A percentile compares a stretch with the other conserved stretches of the same genome.
These are phyloP conservation scores for Galerucella calmariensis DNA, from an alignment of 2,888 invertebrate genomes.

Conservation along the genomic window DNA sequence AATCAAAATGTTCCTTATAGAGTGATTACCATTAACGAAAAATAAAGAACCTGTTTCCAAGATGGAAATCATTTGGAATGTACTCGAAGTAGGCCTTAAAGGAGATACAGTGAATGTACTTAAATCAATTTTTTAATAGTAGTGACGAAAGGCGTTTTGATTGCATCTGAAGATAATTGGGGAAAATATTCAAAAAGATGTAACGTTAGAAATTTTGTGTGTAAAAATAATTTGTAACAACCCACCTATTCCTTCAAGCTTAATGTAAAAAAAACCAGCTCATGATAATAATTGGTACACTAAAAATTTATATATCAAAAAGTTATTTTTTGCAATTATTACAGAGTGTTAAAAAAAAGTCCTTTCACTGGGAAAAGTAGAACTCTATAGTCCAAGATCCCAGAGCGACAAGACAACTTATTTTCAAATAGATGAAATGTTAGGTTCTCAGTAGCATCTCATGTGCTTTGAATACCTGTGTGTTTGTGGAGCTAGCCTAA, in stretches of 20 bases:
- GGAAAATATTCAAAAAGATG: conserved; percentile 1
- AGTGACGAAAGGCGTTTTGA: neutral
- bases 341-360: too few relatives aligned
- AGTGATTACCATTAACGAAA: conserved; percentile 15
- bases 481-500: too few relatives aligned
- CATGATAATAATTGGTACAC: too few relatives aligned
- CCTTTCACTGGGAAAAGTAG: too few relatives aligned
- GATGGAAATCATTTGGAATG: conserved; percentile 2
- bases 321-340: too few relatives aligned
- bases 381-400: too few relatives aligned
- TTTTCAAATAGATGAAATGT: too few relatives aligned
- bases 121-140: neutral
- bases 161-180: conserved; percentile 1
- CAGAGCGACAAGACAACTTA: too few relatives aligned
- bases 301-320: too few relatives aligned
- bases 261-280: neutral
- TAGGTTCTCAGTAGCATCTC: too few relatives aligned
- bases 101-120: conserved; percentile 3
- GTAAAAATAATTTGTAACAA: neutral
- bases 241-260: neutral
- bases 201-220: too few relatives aligned
- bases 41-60: conserved; percentile 9
- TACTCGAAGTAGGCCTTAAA: neutral
- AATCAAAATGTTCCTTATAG: conserved; percentile 11
- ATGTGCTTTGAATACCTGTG: too few relatives aligned